phyloP scores from a whole-genome alignment of 2,888 invertebrate species.

The Andrena hattorfiana region DNA sequence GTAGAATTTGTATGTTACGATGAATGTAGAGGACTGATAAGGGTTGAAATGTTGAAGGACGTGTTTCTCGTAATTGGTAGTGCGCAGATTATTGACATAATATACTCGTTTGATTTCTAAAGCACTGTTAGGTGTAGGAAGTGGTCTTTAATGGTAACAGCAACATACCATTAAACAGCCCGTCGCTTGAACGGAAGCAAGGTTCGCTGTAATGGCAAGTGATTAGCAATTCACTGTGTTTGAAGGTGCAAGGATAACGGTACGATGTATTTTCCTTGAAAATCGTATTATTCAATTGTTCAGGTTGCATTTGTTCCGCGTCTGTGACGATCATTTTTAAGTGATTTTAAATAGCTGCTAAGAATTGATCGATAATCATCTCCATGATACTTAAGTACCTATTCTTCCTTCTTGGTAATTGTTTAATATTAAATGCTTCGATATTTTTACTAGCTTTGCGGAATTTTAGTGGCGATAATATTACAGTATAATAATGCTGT shows the following conservation, averaged over 20 bases:
- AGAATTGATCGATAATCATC: background rate
- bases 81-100: background rate
- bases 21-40: no score
- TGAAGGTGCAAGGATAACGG: slow-evolving; percentile 1
- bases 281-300: background rate
- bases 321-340: background rate
- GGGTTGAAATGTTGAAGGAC: no score
- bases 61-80: no score
- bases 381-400: background rate
- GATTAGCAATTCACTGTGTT: background rate
- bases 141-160: background rate
- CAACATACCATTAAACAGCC: background rate
- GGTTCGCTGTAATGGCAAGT: background rate
- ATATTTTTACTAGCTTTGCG: background rate
- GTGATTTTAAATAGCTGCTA: background rate
- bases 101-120: slow-evolving; percentile 8
- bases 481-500: background rate
- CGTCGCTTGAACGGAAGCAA: slow-evolving; percentile 12
- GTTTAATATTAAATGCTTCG: background rate
- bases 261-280: background rate
- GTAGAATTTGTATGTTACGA: background rate
- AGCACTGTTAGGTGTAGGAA: background rate
- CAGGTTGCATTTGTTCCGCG: background rate
- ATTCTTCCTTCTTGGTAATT: background rate
- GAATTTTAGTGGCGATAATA: background rate